Conservation (phyloP, 2,888 invertebrate genomes). For the Diplolepis rosae region DNA sequence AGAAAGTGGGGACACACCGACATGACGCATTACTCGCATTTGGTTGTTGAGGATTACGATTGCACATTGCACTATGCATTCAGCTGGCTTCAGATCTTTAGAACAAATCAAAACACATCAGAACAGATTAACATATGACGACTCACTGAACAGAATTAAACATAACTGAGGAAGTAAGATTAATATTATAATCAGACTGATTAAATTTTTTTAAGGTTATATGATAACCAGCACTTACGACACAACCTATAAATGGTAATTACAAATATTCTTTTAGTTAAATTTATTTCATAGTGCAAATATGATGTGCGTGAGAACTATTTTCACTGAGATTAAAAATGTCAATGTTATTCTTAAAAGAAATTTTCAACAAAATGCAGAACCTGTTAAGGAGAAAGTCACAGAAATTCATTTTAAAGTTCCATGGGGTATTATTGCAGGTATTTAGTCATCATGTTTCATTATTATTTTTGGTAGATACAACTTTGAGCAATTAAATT, state of each 20-base stretch:
- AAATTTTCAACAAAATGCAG: conserved; percentile 22
- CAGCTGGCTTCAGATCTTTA: too few species aligned
- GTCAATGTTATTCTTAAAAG: neutral
- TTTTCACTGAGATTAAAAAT: neutral
- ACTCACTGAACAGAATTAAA: too few species aligned
- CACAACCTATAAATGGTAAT: conserved; percentile 1
- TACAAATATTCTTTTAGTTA: neutral
- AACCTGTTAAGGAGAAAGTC: conserved; percentile 9
- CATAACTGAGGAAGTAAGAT: too few species aligned
- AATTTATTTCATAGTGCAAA: neutral
- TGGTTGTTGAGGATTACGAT: too few species aligned
- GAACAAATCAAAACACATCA: too few species aligned
- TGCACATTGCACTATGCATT: too few species aligned
- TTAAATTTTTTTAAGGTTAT: too few species aligned
- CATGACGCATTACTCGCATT: too few species aligned
- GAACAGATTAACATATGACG: too few species aligned
- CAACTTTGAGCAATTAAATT: neutral
- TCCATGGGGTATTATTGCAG: conserved; percentile 82
- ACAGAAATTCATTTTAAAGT: conserved; percentile 80
- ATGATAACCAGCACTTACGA: too few species aligned
- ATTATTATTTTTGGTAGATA: neutral
- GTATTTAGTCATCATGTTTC: conserved; percentile 57
- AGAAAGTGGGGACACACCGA: too few species aligned
- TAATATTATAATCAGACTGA: too few species aligned
- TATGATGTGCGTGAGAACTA: neutral